These are phyloP conservation scores for Teinopalpus imperialis DNA, from an alignment of 2,888 invertebrate genomes.

Conservation along the genomic window DNA sequence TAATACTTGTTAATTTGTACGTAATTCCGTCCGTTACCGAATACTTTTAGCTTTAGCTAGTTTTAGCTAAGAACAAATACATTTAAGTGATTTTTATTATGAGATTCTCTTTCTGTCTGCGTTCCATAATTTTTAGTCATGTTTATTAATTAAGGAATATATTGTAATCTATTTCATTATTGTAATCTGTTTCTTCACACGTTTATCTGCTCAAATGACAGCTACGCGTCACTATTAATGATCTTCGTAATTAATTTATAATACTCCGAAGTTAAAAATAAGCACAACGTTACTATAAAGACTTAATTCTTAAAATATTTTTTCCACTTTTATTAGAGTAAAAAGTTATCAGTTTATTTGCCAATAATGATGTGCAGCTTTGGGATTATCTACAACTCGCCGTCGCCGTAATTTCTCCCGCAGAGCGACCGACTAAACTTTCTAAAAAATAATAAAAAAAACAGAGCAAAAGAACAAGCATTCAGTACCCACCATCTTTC, in stretches of 20 bases:
- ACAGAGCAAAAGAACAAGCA: conserved; percentile 72
- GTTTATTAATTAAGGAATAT: conserved; percentile 24
- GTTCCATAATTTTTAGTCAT: conserved; percentile 54
- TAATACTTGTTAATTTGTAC: conserved; percentile 76
- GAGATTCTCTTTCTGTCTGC: conserved; percentile 54
- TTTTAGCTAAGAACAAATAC: conserved; percentile 66
- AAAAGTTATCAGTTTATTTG: conserved; percentile 58
- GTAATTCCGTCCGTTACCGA: conserved; percentile 80
- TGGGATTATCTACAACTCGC: conserved; percentile 62
- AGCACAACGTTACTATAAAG: neutral
- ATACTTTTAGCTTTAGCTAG: conserved; percentile 62
- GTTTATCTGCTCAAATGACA: conserved; percentile 5
- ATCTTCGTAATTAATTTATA: conserved; percentile 15
- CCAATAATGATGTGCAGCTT: conserved; percentile 64
- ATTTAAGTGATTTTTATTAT: conserved; percentile 49
- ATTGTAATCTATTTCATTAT: conserved; percentile 13
- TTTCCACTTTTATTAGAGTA: conserved; percentile 30
- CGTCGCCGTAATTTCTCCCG: conserved; percentile 73
- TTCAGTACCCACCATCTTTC: conserved; percentile 75
- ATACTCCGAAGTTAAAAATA: conserved; percentile 15
- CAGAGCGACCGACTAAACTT: conserved; percentile 74
- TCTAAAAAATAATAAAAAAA: conserved; percentile 75
- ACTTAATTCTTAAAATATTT: conserved; percentile 9
- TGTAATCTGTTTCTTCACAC: conserved; percentile 14
- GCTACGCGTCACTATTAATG: conserved; percentile 1